Evolutionary conservation across 2,113 vertebrate species (phyloP).

Genomic region (Gyps fulvus): DNA sequence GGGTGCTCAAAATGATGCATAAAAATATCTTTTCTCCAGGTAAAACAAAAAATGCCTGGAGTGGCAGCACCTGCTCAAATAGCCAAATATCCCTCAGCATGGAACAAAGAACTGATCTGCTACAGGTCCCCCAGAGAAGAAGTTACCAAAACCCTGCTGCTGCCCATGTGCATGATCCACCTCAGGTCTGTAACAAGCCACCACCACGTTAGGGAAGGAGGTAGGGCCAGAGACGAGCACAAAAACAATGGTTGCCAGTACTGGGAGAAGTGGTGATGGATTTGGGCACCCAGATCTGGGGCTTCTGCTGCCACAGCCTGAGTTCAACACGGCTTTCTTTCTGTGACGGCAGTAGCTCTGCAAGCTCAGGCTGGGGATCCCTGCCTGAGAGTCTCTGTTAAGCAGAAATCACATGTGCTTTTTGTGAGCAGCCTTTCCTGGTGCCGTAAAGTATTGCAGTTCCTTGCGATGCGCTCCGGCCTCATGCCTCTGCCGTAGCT

Average conservation of each 20-base stretch:
- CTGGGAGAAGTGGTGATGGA: neutral
- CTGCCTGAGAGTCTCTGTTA: neutral
- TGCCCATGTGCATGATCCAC: neutral
- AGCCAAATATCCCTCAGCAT: neutral
- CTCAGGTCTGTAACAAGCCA: neutral
- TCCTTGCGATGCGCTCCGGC: neutral
- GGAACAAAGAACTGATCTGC: neutral
- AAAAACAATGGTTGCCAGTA: neutral
- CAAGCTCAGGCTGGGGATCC: neutral
- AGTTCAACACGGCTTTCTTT: neutral
- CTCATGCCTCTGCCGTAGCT: neutral
- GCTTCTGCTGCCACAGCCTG: neutral
- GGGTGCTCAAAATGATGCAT: neutral
- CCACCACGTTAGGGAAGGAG: neutral
- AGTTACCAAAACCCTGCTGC: neutral
- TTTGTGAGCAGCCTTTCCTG: neutral
- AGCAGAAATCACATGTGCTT: accelerated
- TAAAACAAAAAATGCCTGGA: neutral
- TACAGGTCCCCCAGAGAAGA: neutral
- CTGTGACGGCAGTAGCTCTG: neutral
- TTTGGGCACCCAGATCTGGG: neutral
- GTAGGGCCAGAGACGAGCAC: neutral
- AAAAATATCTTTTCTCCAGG: neutral
- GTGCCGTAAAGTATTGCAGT: neutral
- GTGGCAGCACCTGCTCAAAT: neutral